Conservation (phyloP, 2,113 vertebrate genomes). For the Podarcis cretensis region DNA sequence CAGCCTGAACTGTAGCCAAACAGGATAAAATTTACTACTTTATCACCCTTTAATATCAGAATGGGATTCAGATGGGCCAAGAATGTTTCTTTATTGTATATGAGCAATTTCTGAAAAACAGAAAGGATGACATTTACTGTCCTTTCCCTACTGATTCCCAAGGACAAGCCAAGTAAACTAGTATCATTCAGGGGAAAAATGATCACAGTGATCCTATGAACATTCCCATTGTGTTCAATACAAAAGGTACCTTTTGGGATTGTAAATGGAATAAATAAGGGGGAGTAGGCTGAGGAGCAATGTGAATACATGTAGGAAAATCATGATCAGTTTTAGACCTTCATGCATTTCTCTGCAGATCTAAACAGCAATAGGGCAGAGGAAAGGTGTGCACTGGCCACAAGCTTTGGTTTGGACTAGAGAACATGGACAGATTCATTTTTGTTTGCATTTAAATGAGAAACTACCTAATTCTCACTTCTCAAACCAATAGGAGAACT, state of each 20-base stretch:
- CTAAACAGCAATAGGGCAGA: too few species aligned
- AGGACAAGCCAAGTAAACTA: background rate
- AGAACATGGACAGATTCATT: too few species aligned
- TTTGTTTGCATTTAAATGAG: too few species aligned
- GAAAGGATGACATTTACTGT: background rate
- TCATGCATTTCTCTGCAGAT: background rate
- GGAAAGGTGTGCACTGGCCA: too few species aligned
- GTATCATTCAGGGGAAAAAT: background rate
- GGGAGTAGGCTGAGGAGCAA: background rate
- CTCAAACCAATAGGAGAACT: too few species aligned
- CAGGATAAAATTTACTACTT: background rate
- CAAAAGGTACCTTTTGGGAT: background rate
- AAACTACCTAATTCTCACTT: too few species aligned
- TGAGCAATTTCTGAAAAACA: background rate
- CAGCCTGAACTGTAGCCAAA: background rate
- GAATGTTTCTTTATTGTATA: slow-evolving; percentile 3
- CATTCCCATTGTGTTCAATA: background rate
- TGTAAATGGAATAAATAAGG: background rate
- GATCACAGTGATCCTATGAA: background rate
- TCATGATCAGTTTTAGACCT: background rate
- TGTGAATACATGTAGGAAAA: background rate
- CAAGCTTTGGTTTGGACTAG: too few species aligned
- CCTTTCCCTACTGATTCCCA: background rate
- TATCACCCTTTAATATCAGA: slow-evolving; percentile 9
- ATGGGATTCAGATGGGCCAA: background rate